Evolutionary conservation across 1,140 invertebrate genomes (phyloP), one percentile per base, ranked within the genome.

Genomic region (Zophobas morio): DNA sequence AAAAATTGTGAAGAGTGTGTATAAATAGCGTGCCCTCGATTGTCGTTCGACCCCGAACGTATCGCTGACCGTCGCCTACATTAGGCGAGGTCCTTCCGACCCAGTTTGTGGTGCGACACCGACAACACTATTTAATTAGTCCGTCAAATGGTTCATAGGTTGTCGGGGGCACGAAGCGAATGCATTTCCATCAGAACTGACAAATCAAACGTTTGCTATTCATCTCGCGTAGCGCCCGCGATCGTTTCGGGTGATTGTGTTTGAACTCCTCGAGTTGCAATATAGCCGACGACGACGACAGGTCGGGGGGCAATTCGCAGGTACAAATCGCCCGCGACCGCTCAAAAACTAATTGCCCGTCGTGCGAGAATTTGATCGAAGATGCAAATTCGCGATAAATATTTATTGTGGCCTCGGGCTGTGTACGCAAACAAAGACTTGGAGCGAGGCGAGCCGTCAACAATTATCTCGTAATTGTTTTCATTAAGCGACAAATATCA

Each of bases 131-230:
- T 51, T 51, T 51, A 51, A 51, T 51, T 51, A 51, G n/a, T 51
- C 49, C 20, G 49, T 51, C 49, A 51, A 51, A 51, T 51, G n/a
- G 49, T 51, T 51, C 4, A 51, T 20, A 51, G 49, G 49, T 51
- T 6, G 49, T 51, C n/a, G 2, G 36, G 34, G 39, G 60, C 37
- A 42, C 60, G 39, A 66, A 66, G 60, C n/a, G 39, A 42, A 66
- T 20, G 20, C 6, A 1, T 66, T 66, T 66, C 20, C 40, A 66
- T 63, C 60, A 66, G 33, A 2, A 20, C n/a, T 51, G 49, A 51
- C 49, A 51, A 51, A 57, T 57, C 54, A 57, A 57, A 33, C 49
- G 49, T 51, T 51, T 51, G 49, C 49, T 20, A 20, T 51, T 51
- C 49, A 51, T 51, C 6, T 20, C 49, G n/a, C 49, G 20, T 51